Conservation (phyloP, 2,113 vertebrate species). For the Cisticola juncidis region DNA sequence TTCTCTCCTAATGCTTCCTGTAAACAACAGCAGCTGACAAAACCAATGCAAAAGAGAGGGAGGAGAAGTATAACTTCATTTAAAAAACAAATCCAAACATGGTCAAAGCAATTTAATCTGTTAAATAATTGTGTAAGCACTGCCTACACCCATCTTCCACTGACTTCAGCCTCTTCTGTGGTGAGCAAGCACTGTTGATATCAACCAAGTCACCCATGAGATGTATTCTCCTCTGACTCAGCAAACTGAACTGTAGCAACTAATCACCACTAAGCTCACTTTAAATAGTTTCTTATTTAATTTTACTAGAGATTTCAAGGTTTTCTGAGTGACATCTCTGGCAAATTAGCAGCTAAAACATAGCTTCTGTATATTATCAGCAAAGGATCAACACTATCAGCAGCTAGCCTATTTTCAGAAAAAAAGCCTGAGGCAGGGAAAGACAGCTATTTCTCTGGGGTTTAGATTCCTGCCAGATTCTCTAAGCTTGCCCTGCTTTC, state of each 20-base stretch:
- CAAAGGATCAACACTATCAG: neutral
- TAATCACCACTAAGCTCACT: neutral
- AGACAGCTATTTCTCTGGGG: neutral
- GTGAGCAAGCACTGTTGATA: neutral
- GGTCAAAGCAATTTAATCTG: neutral
- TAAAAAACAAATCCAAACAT: neutral
- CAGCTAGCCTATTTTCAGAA: neutral
- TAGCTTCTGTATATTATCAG: neutral
- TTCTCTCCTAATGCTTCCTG: neutral
- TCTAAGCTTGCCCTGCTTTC: neutral
- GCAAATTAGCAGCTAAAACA: neutral
- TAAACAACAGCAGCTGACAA: conserved; percentile 36
- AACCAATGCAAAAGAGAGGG: neutral
- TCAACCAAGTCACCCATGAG: neutral
- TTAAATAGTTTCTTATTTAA: neutral
- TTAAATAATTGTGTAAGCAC: neutral
- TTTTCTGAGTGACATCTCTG: neutral
- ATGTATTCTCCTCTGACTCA: neutral
- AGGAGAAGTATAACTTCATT: neutral
- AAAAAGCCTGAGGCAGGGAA: neutral
- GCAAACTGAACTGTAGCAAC: neutral
- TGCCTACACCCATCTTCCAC: neutral
- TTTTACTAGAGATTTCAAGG: neutral
- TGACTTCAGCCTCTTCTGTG: neutral
- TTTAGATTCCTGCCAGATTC: neutral